phyloP scores from a whole-genome alignment of 2,888 invertebrate genomes.

The Venusia cambrica region DNA sequence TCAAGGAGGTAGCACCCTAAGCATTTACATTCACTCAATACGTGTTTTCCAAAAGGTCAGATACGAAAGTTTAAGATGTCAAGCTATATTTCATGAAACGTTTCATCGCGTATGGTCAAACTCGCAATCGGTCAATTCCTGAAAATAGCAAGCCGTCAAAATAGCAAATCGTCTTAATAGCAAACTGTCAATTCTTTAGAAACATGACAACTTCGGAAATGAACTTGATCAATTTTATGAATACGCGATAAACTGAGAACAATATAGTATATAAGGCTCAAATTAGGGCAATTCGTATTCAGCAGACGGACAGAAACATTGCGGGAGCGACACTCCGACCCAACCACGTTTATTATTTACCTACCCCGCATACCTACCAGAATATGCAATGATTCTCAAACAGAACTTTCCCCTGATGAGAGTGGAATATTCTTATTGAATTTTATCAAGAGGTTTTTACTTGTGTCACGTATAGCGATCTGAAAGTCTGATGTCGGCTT shows the following conservation, averaged over 20 bases:
- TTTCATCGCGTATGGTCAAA: too few relatives aligned
- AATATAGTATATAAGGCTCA: constrained; percentile 36
- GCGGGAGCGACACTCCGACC: constrained; percentile 41
- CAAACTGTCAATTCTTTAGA: too few relatives aligned
- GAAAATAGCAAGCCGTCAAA: too few relatives aligned
- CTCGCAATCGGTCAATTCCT: too few relatives aligned
- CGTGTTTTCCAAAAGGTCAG: too few relatives aligned
- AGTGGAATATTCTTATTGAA: constrained; percentile 35
- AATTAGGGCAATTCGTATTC: constrained; percentile 60
- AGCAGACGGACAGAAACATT: constrained; percentile 42
- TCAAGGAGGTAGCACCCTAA: too few relatives aligned
- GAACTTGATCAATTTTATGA: constrained; percentile 20
- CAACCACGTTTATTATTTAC: constrained; percentile 55
- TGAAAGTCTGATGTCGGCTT: constrained; percentile 13
- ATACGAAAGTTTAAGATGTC: too few relatives aligned
- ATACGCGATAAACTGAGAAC: constrained; percentile 21
- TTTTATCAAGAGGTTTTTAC: constrained; percentile 28
- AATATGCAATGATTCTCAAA: constrained; percentile 43
- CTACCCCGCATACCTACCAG: constrained; percentile 37
- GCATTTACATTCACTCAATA: too few relatives aligned
- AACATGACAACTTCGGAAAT: constrained; percentile 10
- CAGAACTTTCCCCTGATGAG: constrained; percentile 29
- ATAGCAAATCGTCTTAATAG: too few relatives aligned
- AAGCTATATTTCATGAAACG: too few relatives aligned
- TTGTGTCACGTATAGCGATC: constrained; percentile 20